Conservation (phyloP, 1,140 invertebrate species). For the Atopsyche davidsoni region DNA sequence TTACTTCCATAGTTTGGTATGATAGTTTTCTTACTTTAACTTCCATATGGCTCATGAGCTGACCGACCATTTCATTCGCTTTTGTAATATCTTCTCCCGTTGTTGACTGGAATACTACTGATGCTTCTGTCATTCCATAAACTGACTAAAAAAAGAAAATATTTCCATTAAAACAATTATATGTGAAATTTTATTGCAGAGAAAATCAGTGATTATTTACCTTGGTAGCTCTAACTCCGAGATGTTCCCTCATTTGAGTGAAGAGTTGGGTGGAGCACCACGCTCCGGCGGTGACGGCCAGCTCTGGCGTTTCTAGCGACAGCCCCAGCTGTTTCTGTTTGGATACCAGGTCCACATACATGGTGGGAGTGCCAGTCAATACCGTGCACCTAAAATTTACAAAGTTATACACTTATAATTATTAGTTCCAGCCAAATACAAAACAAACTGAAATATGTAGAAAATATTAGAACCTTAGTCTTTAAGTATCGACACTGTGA, state of each 20-base stretch:
- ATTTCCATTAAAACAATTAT: neutral
- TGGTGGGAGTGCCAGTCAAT: conserved; percentile 92
- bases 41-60: conserved; percentile 66
- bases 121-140: conserved; percentile 80
- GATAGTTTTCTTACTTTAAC: conserved; percentile 54
- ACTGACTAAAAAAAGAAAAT: conserved; percentile 51
- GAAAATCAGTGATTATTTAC: conserved; percentile 32
- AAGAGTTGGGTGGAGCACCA: conserved; percentile 60
- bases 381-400: conserved; percentile 60
- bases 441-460: too few relatives aligned
- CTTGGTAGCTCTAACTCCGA: conserved; percentile 42
- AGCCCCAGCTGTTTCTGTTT: conserved; percentile 2
- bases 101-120: conserved; percentile 56
- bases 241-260: conserved; percentile 45
- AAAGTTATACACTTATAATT: conserved; percentile 3
- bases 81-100: conserved; percentile 54
- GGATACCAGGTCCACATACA: conserved; percentile 82
- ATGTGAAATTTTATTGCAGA: too few relatives aligned
- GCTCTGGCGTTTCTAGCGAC: conserved; percentile 37
- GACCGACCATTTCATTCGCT: conserved; percentile 65
- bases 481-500: too few relatives aligned
- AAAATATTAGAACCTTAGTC: too few relatives aligned
- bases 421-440: neutral
- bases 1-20: conserved; percentile 1
- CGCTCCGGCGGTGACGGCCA: conserved; percentile 64